phyloP scores from a whole-genome alignment of 2,888 invertebrate species.

The Nysson spinosus region DNA sequence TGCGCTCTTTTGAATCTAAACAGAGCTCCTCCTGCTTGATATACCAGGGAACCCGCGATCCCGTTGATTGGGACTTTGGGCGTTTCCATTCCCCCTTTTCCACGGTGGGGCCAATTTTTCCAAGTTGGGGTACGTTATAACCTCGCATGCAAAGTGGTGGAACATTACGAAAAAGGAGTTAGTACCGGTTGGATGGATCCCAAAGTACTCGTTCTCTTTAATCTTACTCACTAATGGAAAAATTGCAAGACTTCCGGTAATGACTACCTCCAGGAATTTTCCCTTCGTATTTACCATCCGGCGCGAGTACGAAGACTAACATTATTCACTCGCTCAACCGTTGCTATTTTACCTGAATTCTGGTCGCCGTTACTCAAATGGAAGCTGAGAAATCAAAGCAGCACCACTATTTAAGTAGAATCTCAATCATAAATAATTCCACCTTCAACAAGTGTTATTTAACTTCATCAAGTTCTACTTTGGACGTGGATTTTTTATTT shows the following conservation, averaged over 20 bases:
- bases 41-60: conserved; percentile 18
- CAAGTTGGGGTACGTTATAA: conserved; percentile 10
- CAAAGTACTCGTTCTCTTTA: conserved; percentile 36
- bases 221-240: conserved; percentile 36
- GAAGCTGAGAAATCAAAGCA: too few relatives aligned
- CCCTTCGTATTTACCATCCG: not conserved
- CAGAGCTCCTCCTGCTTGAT: conserved; percentile 27
- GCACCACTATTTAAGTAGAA: too few relatives aligned
- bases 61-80: conserved; percentile 48
- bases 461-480: too few relatives aligned
- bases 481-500: too few relatives aligned
- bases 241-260: too few relatives aligned
- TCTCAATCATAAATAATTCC: too few relatives aligned
- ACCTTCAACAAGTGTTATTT: too few relatives aligned
- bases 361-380: too few relatives aligned
- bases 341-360: too few relatives aligned
- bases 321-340: too few relatives aligned
- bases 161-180: conserved; percentile 35
- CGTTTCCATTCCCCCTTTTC: conserved; percentile 3
- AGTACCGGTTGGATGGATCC: conserved; percentile 31
- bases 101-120: conserved; percentile 5
- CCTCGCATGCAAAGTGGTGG: conserved; percentile 34
- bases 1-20: conserved; percentile 53
- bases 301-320: too few relatives aligned
- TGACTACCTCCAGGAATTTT: too few relatives aligned